Evolutionary conservation across 2,113 vertebrate species (phyloP).

Genomic region (Oostethus manadensis): DNA sequence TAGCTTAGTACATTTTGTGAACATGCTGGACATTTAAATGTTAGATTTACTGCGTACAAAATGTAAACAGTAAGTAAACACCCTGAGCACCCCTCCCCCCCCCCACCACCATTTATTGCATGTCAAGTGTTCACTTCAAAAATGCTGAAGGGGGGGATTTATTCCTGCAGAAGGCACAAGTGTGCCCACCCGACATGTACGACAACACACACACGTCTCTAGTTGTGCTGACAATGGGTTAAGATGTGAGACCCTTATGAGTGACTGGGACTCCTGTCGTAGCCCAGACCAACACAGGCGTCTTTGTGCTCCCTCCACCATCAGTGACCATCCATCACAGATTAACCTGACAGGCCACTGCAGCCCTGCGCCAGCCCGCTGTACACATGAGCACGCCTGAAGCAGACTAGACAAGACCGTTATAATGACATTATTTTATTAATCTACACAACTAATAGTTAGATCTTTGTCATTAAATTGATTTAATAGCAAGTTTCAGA

Average conservation of each 20-base stretch:
- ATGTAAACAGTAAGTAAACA: constrained; percentile 24
- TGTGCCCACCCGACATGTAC: constrained; percentile 19
- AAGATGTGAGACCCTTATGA: constrained; percentile 71
- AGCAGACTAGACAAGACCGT: not conserved
- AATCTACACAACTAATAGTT: not conserved
- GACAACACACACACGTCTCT: constrained; percentile 27
- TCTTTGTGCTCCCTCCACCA: constrained; percentile 82
- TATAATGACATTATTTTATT: not conserved
- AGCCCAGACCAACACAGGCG: constrained; percentile 66
- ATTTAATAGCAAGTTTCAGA: too few species aligned
- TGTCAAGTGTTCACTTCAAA: constrained; percentile 49
- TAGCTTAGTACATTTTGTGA: not conserved
- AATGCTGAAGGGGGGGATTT: constrained; percentile 46
- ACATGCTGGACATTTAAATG: not conserved
- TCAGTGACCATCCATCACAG: constrained; percentile 85
- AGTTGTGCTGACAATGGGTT: constrained; percentile 70
- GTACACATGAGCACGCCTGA: not conserved
- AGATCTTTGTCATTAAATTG: not conserved
- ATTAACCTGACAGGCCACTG: constrained; percentile 82
- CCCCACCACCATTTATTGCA: constrained; percentile 6
- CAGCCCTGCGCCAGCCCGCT: constrained; percentile 58
- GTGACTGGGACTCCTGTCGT: constrained; percentile 70
- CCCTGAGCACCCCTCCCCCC: not conserved
- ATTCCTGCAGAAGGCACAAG: constrained; percentile 36
- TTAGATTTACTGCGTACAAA: not conserved